Evolutionary conservation across 2,113 vertebrate genomes (phyloP).

Genomic region (Pavo muticus): DNA sequence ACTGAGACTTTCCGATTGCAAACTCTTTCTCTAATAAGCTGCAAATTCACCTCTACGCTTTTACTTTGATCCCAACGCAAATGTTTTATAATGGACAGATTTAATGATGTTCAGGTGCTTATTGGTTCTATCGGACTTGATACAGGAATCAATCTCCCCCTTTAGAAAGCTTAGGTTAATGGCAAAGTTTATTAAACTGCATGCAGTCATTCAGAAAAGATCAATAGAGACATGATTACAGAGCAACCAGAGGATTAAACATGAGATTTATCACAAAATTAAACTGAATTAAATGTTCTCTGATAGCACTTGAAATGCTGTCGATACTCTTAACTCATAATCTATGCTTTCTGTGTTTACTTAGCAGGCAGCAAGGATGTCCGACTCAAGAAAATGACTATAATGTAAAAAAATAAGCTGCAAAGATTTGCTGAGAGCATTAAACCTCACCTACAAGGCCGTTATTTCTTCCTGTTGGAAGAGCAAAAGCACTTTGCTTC

Average conservation of each 20-base stretch:
- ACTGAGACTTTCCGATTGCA: constrained; percentile 5
- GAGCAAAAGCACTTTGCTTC: not conserved
- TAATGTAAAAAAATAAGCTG: constrained; percentile 52
- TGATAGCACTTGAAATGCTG: constrained; percentile 79
- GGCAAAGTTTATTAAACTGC: constrained; percentile 82
- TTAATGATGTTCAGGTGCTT: constrained; percentile 66
- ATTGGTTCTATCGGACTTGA: constrained; percentile 74
- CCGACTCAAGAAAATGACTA: constrained; percentile 56
- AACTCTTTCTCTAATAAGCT: constrained; percentile 40
- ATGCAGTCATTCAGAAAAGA: constrained; percentile 80
- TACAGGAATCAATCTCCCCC: constrained; percentile 72
- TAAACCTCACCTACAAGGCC: constrained; percentile 30
- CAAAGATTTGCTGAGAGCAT: constrained; percentile 49
- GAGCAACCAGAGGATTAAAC: constrained; percentile 82
- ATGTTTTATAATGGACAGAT: constrained; percentile 67
- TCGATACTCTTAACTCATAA: constrained; percentile 82
- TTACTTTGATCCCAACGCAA: constrained; percentile 51
- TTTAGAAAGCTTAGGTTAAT: constrained; percentile 75
- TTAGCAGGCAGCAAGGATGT: constrained; percentile 64
- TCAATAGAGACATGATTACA: constrained; percentile 84
- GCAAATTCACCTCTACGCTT: constrained; percentile 26
- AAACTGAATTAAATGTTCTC: constrained; percentile 84
- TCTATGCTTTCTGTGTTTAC: constrained; percentile 78
- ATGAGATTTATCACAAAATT: constrained; percentile 84
- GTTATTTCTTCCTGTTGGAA: constrained; percentile 23